Conservation (phyloP, 1,140 invertebrate species). For the Drosophila athabasca region DNA sequence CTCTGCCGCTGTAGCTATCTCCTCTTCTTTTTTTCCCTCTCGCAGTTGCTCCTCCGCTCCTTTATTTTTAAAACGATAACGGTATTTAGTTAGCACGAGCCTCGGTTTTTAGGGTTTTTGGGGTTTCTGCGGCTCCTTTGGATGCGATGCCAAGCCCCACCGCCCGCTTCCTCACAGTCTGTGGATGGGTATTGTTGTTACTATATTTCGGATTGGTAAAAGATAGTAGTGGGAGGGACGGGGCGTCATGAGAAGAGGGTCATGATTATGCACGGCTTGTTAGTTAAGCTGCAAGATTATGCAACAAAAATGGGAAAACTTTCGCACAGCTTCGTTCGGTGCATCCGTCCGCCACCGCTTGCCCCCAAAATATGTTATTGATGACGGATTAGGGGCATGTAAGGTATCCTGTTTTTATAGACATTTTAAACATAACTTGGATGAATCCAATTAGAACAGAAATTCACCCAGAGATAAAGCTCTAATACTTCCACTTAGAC, state of each 20-base stretch:
- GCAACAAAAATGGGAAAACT: conserved; percentile 2
- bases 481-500: no score
- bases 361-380: not conserved
- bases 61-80: conserved; percentile 65
- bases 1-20: no score
- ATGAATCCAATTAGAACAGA: not conserved
- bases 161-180: not conserved
- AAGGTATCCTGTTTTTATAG: not conserved
- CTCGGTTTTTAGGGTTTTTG: conserved; percentile 67
- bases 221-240: not conserved
- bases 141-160: not conserved
- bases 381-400: not conserved
- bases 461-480: no score
- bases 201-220: conserved; percentile 41
- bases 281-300: conserved; percentile 26
- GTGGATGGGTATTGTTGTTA: conserved; percentile 10
- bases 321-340: not conserved
- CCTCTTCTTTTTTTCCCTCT: conserved; percentile 11
- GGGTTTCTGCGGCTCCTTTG: conserved; percentile 49
- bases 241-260: not conserved
- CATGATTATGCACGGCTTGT: conserved; percentile 28
- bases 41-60: conserved; percentile 7
- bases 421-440: not conserved
- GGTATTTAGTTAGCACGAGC: conserved; percentile 77
- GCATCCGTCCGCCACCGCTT: no score